Conservation (phyloP, 1,140 invertebrate genomes). For the Atta texana region DNA sequence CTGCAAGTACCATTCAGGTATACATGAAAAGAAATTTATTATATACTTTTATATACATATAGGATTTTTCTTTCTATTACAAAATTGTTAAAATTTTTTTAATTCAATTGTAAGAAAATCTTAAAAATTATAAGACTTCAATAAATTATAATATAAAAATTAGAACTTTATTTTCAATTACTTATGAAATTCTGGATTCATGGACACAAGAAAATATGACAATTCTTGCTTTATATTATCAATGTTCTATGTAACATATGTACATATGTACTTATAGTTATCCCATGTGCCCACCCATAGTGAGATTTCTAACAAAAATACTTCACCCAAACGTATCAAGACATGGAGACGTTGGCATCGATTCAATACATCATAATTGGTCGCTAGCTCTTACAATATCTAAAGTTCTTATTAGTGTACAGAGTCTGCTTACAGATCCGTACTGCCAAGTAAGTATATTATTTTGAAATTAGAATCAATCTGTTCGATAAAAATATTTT, state of each 20-base stretch:
- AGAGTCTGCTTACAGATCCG: slow-evolving; percentile 97
- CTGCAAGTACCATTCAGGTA: slow-evolving; percentile 93
- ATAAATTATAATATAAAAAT: not conserved
- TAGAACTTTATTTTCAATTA: slow-evolving; percentile 14
- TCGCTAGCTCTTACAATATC: slow-evolving; percentile 96
- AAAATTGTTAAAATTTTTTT: slow-evolving; percentile 3
- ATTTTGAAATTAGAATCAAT: not conserved
- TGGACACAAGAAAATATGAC: not conserved
- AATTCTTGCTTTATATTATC: not conserved
- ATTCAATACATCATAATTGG: slow-evolving; percentile 98
- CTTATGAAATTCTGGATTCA: not conserved
- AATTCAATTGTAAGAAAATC: not conserved
- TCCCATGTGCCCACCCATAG: slow-evolving; percentile 96
- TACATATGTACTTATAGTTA: slow-evolving; percentile 88
- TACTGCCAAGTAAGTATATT: slow-evolving; percentile 90
- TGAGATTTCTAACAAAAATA: slow-evolving; percentile 95
- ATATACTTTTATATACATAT: not conserved
- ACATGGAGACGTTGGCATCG: slow-evolving; percentile 98
- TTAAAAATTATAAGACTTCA: not conserved
- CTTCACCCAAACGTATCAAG: slow-evolving; percentile 98
- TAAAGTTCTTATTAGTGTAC: slow-evolving; percentile 95
- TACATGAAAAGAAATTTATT: not conserved
- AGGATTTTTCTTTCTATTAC: not conserved
- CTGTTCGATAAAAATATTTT: not conserved
- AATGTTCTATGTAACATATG: not conserved